Evolutionary conservation across 2,888 invertebrate genomes (phyloP).

Genomic region (Nomada fabriciana): DNA sequence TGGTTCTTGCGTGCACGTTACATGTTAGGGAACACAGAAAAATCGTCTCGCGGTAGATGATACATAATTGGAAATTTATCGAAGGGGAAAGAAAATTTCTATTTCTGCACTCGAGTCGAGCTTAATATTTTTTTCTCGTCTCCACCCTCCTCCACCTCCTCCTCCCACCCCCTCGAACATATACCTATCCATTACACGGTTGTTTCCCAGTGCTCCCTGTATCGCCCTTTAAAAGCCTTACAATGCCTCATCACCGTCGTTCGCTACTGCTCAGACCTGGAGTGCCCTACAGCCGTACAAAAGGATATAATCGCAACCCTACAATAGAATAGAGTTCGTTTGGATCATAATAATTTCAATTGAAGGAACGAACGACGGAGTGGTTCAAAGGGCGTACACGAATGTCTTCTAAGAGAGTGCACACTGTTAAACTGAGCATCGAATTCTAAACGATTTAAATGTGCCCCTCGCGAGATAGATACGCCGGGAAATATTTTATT

Average conservation of each 20-base stretch:
- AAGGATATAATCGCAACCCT: slow-evolving; percentile 84
- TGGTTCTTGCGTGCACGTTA: too few species aligned
- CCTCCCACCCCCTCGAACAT: slow-evolving; percentile 56
- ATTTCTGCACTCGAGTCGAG: slow-evolving; percentile 50
- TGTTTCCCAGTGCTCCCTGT: slow-evolving; percentile 71
- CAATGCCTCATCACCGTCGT: slow-evolving; percentile 84
- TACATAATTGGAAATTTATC: too few species aligned
- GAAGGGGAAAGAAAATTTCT: not conserved
- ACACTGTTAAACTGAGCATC: slow-evolving; percentile 49
- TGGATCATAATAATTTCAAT: slow-evolving; percentile 85
- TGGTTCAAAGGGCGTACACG: slow-evolving; percentile 64
- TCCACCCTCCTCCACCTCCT: slow-evolving; percentile 6
- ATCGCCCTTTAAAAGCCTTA: slow-evolving; percentile 82
- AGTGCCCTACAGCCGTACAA: slow-evolving; percentile 83
- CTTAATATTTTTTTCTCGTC: slow-evolving; percentile 36
- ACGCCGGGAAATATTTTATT: not conserved
- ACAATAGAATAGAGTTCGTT: slow-evolving; percentile 84
- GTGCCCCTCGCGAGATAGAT: slow-evolving; percentile 3
- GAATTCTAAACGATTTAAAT: slow-evolving; percentile 22
- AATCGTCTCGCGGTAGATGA: too few species aligned
- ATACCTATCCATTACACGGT: slow-evolving; percentile 81
- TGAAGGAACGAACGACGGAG: slow-evolving; percentile 75
- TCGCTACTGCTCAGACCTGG: slow-evolving; percentile 74
- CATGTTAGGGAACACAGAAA: too few species aligned
- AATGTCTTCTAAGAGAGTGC: slow-evolving; percentile 60